Base-by-base conservation (phyloP, 2,888 invertebrate genomes). In the Scelioninae gen. 1 region DNA sequence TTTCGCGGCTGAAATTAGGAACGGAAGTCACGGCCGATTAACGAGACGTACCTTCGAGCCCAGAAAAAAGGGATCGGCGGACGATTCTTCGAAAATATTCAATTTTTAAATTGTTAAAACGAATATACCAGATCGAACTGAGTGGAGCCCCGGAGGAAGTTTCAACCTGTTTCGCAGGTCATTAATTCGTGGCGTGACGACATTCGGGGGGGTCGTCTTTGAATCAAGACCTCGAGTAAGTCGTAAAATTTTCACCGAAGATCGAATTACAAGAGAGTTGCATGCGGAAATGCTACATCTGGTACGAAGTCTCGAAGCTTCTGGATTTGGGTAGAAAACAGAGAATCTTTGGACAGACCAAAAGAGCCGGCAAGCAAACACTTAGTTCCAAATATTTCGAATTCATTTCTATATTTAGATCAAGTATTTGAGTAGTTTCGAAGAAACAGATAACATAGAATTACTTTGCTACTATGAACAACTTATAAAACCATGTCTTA, bases 131-230 rank as follows among this genome's bases (percentile, higher is more conserved):
- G 51, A 11, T 65, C 49, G 49, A 31, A 13, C 34, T 34, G 38
- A 68, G 8, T n/a, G 5, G 11, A 0, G 5, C 15, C 15, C 34
- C 47, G 38, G 43, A 55, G 63, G 69, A 56, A 69, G 77, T 51
- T 53, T 66, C 71, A 56, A 69, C 69, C 69, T 78, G 71, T 65
- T 76, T 76, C 76, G 68, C 76, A 76, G 68, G 60, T 62, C 76
- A 76, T 76, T 76, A 76, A 76, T 76, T 76, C 62, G 55, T 63
- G 56, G 77, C 69, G 63, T 69, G 68, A 77, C 77, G 69, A 77
- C 68, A 63, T 51, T 69, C 69, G n/a, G 62, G 31, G 40, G 60
- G 47, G 55, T 38, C 55, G 55, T 40, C 34, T 68, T 31, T 38
- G 66, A 58, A 43, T 51, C 68, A 56, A 71, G 60, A 45, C 47